Conservation (phyloP, 2,888 invertebrate species). For the Leptinotarsa peninsularis region DNA sequence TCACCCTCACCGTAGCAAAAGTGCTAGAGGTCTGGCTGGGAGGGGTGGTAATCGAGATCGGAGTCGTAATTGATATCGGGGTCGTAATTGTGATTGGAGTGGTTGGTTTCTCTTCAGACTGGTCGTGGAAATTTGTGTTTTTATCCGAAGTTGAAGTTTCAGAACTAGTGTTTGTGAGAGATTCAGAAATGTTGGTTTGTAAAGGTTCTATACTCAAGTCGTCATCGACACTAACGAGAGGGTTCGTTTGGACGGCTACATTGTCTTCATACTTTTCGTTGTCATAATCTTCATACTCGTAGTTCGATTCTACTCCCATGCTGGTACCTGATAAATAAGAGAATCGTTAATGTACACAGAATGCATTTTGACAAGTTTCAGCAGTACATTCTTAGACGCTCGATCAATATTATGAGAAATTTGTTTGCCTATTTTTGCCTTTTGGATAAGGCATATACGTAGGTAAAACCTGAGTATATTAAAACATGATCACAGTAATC, state of each 20-base stretch:
- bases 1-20: constrained; percentile 56
- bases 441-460: no score
- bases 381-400: no score
- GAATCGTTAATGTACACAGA: not conserved
- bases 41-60: constrained; percentile 36
- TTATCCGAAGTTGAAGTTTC: constrained; percentile 23
- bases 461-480: no score
- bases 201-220: constrained; percentile 48
- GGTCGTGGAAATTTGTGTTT: constrained; percentile 45
- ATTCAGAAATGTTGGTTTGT: constrained; percentile 27
- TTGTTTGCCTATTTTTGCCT: no score
- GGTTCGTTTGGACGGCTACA: constrained; percentile 57
- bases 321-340: constrained; percentile 35
- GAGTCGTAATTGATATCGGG: constrained; percentile 26
- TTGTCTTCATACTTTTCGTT: constrained; percentile 56
- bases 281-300: constrained; percentile 61
- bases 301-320: constrained; percentile 55
- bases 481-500: no score
- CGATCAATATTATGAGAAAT: no score
- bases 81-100: constrained; percentile 35
- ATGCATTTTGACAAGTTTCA: not conserved
- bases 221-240: constrained; percentile 41
- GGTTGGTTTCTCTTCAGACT: constrained; percentile 36
- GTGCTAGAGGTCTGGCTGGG: constrained; percentile 46
- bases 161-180: constrained; percentile 14